These are phyloP conservation scores for Mormyrops boulengeri DNA, from an alignment of 2,797 vertebrate genomes.

Conservation along the genomic window DNA sequence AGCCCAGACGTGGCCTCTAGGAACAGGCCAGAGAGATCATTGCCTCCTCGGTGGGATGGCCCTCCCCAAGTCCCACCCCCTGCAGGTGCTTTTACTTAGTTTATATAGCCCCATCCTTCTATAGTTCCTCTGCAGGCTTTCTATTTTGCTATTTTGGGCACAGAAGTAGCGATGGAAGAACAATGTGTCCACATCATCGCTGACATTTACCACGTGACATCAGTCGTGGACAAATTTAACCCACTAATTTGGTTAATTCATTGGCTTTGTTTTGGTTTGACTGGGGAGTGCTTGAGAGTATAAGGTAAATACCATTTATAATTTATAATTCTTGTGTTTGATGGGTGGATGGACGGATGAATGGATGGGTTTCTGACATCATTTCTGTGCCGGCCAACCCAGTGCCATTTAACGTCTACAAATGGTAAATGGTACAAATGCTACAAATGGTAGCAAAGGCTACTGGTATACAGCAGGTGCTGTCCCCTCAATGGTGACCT, in stretches of 20 bases:
- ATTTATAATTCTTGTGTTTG: not conserved
- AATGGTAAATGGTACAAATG: not conserved
- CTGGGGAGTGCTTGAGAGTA: not conserved
- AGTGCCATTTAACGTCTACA: not conserved
- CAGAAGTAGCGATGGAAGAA: not conserved
- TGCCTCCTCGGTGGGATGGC: not conserved
- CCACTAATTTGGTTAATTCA: not conserved
- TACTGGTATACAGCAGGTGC: not conserved
- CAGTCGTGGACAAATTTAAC: not conserved
- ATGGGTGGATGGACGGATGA: not conserved
- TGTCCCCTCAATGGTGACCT: not conserved
- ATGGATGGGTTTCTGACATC: not conserved
- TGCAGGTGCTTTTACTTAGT: conserved; percentile 34
- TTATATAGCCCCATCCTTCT: not conserved
- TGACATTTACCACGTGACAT: not conserved
- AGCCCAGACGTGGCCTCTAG: not conserved
- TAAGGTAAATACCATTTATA: not conserved
- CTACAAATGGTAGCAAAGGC: not conserved
- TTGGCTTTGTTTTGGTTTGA: not conserved
- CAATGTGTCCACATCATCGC: not conserved
- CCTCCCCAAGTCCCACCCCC: conserved; percentile 19
- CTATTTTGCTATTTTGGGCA: not conserved
- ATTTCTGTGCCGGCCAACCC: not conserved
- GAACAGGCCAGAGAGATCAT: not conserved
- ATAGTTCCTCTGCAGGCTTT: not conserved